Base-by-base conservation (phyloP, 1,140 invertebrate genomes). In the Rhyzopertha dominica region DNA sequence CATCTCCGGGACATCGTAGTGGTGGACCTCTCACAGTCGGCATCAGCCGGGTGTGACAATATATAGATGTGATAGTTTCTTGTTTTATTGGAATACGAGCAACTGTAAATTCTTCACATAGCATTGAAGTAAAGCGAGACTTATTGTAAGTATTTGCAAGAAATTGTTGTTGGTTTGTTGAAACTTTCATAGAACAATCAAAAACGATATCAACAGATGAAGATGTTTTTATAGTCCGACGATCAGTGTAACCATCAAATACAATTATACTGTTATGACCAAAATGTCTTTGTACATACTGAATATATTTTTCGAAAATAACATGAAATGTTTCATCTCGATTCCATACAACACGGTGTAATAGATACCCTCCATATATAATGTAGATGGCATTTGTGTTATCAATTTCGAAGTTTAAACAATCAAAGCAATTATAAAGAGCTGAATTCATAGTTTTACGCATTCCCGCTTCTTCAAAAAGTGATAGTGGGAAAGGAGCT, bases 371-470 rank as follows among this genome's bases (percentile, higher is more conserved):
- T 46, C 59, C 59, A 42, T 66, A 56, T 30, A 66, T 57, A 31
- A 59, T 51, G 34, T 51, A 48, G 9, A 29, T 51, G n/a, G 44
- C 37, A 43, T 48, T 51, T 31, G 16, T 35, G 18, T 19, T 38
- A 26, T 43, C 23, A 49, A 55, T 47, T 31, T 57, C 41, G 51
- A 51, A 24, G 40, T 55, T 51, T 29, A 58, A 43, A 3, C 23
- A 38, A 54, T 61, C 14, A 51, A 66, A 63, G 29, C 48, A 53
- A 54, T 59, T 46, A 34, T 58, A 65, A 44, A 66, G 47, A 14
- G 60, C 44, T 13, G 63, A 63, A 40, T 69, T 69, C 31, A 44
- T 14, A 45, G 56, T 59, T 61, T 65, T 63, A 53, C 63, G 48
- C 66, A 71, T 63, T 50, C 56, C 55, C 46, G 51, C 25, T 46